Base-by-base conservation (phyloP, 2,888 invertebrate species). In the Drosophila anomalipes region DNA sequence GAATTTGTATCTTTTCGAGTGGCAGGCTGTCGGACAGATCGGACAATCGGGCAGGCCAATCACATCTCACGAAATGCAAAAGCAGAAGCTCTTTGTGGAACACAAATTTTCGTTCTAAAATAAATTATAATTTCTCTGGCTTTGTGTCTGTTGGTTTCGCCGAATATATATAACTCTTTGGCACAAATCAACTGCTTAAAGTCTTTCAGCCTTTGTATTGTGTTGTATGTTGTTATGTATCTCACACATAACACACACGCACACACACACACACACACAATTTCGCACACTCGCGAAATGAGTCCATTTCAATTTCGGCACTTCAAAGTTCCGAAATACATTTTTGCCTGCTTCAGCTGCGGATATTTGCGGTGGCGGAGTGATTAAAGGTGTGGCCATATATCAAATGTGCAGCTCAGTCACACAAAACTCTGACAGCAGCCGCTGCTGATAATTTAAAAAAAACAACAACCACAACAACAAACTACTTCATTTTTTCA, bases 351-450 rank as follows among this genome's bases (percentile, higher is more conserved):
- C 16, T 37, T 37, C 28, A 19, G 61, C 70, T 57, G 69, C 56
- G 70, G 52, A 76, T 70, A 66, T 83, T 83, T 86, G 86, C 86
- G 86, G 86, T 86, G 91, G 86, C 91, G 86, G 78, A 89, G 86
- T 91, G 86, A 91, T 90, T 90, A 88, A 91, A 88, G 87, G 87
- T 90, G 87, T 88, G 87, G 74, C 77, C 75, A 90, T 88, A 90
- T 82, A 88, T 87, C 91, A 90, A 91, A 79, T 74, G 66, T 81
- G 82, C 91, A 91, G 87, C 70, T 64, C 89, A 81, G 63, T 84
- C 88, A 79, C 86, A 64, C 64, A 41, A 51, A 60, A 54, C 37
- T 62, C 72, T 60, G 82, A 82, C 71, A 76, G 75, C 72, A 56
- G 64, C 60, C 68, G 60, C 57, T 57, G 78, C 69, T 67, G 82